Evolutionary conservation across 2,797 vertebrate genomes (phyloP).

Genomic region (Chromis chromis): DNA sequence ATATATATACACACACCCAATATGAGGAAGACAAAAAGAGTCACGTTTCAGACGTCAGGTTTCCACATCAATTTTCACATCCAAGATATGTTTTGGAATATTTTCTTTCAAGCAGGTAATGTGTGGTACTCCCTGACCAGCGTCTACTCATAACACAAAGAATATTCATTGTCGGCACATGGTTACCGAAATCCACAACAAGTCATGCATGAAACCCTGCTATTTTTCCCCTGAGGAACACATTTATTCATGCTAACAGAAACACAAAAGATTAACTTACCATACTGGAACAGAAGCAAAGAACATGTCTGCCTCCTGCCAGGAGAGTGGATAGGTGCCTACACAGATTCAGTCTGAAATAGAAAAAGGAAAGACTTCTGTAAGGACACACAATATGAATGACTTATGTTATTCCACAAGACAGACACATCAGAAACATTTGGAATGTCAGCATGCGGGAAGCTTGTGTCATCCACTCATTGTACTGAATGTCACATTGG

Average conservation of each 20-base stretch:
- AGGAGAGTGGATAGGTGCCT: constrained; percentile 45
- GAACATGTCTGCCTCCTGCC: constrained; percentile 60
- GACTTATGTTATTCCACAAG: constrained; percentile 38
- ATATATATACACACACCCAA: too few relatives aligned
- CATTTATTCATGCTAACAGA: constrained; percentile 52
- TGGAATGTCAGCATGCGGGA: constrained; percentile 34
- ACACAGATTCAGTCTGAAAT: constrained; percentile 69
- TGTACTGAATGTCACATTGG: constrained; percentile 27
- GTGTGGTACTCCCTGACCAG: constrained; percentile 19
- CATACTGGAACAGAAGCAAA: constrained; percentile 56
- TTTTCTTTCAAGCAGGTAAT: constrained; percentile 24
- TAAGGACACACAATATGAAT: constrained; percentile 35
- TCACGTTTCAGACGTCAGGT: too few relatives aligned
- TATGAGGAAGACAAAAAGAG: too few relatives aligned
- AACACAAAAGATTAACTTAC: constrained; percentile 73
- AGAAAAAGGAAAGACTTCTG: constrained; percentile 43
- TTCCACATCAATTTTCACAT: neutral
- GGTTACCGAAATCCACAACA: constrained; percentile 51
- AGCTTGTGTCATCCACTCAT: constrained; percentile 39
- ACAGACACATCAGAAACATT: constrained; percentile 39
- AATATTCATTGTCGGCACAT: constrained; percentile 48
- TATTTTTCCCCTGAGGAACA: constrained; percentile 44
- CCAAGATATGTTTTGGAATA: constrained; percentile 1
- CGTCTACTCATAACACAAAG: constrained; percentile 26
- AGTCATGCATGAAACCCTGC: constrained; percentile 51